Evolutionary conservation across 2,888 invertebrate species (phyloP).

Genomic region (Microctonus aethiopoides): DNA sequence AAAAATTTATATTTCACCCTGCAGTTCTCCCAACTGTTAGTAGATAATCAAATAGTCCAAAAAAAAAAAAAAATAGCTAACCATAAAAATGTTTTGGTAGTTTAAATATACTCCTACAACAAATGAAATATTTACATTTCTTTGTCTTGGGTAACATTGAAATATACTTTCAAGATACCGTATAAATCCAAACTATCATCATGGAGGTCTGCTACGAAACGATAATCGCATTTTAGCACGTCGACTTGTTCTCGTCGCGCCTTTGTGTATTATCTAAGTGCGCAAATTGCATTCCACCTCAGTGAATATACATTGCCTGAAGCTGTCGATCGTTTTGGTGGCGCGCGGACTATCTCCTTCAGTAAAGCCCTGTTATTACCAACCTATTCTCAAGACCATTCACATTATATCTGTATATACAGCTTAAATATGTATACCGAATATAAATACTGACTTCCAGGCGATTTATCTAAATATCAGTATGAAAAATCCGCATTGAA

Average conservation of each 20-base stretch:
- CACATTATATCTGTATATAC: not conserved
- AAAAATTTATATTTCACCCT: not conserved
- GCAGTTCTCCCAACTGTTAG: not conserved
- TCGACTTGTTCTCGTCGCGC: constrained; percentile 23
- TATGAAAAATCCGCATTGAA: constrained; percentile 1
- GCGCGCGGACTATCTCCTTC: constrained; percentile 25
- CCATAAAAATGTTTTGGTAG: not conserved
- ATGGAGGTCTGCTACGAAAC: constrained; percentile 22
- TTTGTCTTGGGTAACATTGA: too few species aligned
- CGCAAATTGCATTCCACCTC: constrained; percentile 48
- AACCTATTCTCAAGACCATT: constrained; percentile 15
- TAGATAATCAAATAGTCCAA: not conserved
- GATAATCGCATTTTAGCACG: constrained; percentile 47
- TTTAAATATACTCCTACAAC: not conserved
- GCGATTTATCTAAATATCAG: not conserved
- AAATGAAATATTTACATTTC: not conserved
- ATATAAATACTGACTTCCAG: not conserved
- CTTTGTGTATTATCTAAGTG: constrained; percentile 41
- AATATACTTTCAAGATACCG: too few species aligned
- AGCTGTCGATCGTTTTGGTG: constrained; percentile 42
- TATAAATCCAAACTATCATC: too few species aligned
- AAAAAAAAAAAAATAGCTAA: not conserved
- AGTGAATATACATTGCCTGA: constrained; percentile 33
- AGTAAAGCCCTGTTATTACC: constrained; percentile 44
- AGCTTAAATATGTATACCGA: not conserved